phyloP scores from a whole-genome alignment of 2,113 vertebrate genomes.

The Sclerurus mexicanus region DNA sequence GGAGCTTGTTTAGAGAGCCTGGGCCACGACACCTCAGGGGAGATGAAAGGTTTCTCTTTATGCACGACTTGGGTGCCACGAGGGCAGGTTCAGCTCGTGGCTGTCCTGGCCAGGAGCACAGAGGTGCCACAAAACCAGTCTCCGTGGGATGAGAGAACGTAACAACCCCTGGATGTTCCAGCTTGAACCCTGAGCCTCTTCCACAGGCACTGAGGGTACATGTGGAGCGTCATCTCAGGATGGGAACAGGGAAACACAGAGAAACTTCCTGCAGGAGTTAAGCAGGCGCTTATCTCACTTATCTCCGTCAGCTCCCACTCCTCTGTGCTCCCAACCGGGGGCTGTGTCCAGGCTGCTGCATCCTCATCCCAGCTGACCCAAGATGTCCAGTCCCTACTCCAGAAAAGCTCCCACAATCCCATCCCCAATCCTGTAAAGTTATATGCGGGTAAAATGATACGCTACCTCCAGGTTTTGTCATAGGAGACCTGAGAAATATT shows the following conservation, averaged over 20 bases:
- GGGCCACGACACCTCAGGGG: neutral
- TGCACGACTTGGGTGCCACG: neutral
- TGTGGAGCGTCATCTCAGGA: neutral
- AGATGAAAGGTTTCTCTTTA: neutral
- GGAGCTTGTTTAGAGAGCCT: neutral
- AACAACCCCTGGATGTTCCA: neutral
- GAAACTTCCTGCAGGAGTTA: neutral
- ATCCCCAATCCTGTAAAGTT: neutral
- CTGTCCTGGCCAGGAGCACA: neutral
- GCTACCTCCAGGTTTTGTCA: neutral
- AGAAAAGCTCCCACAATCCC: neutral
- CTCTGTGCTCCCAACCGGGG: too few species aligned
- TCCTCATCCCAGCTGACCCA: neutral
- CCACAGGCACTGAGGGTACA: neutral
- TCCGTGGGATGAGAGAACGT: neutral
- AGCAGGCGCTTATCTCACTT: neutral
- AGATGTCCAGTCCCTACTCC: neutral
- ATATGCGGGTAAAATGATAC: neutral
- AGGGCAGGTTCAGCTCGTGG: neutral
- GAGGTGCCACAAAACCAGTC: conserved; percentile 25
- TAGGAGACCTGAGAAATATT: neutral
- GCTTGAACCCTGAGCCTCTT: neutral
- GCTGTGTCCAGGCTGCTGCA: neutral
- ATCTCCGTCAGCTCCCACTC: neutral
- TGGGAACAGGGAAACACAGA: neutral